Base-by-base conservation (phyloP, 2,797 vertebrate species). In the Kryptopterus vitreolus region DNA sequence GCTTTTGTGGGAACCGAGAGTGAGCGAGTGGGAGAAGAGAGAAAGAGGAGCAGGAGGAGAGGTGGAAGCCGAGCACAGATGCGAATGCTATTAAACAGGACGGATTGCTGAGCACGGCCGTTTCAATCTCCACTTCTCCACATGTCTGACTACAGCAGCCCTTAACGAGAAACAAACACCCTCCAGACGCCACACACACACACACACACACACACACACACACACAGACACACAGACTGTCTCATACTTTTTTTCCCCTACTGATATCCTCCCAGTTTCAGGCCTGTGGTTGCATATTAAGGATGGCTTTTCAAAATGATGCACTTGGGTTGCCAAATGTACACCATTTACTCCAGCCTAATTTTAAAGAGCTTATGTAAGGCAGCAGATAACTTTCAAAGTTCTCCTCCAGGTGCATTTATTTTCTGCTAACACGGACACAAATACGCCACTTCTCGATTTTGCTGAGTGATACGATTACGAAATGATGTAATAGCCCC, bases 61-160 rank as follows among this genome's bases (percentile, higher is more conserved):
- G 74, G 73, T 81, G 84, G 77, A 66, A 70, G 82, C 83, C 82
- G 82, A 68, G 86, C 78, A 72, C 88, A 90, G 85, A 90, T 90
- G 89, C 80, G 78, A 87, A 89, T 87, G 85, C 79, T 86, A 89
- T 89, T 90, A 88, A 85, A 80, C 85, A 74, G 71, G 78, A 77
- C 80, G 61, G 84, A 89, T 83, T 85, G 89, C 89, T 88, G 87
- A 90, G 86, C 81, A 76, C 22, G 58, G 87, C 79, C 80, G 86
- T 86, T 88, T 83, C 80, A 80, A 73, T 86, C 81, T 83, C 73
- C 57, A 61, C 62, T 82, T 86, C 82, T 59, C 83, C 86, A 84
- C 86, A 85, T 85, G 84, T 85, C 81, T 68, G 53, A 81, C 77
- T 76, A 80, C 71, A 26, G 68, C 62, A 53, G 71, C 73, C 53